Evolutionary conservation across 2,113 vertebrate genomes (phyloP).

Genomic region (Todiramphus saurophagus): DNA sequence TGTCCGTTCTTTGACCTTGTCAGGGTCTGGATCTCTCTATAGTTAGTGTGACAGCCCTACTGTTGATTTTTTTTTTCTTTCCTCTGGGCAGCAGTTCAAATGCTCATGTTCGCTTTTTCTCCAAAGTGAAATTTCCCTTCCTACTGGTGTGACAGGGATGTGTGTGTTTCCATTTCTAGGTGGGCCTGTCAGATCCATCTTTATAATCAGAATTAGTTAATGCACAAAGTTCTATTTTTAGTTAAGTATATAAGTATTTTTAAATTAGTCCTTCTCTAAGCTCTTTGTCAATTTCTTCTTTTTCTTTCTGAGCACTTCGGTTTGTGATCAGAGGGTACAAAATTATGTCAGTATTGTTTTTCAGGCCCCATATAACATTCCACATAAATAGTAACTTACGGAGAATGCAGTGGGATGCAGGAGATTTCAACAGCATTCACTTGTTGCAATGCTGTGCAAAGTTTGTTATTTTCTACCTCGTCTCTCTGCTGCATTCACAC

Average conservation of each 20-base stretch:
- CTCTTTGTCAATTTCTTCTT: not conserved
- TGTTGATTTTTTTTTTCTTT: not conserved
- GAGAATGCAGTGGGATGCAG: not conserved
- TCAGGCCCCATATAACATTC: not conserved
- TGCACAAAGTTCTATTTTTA: not conserved
- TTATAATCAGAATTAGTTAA: not conserved
- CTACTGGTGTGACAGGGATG: not conserved
- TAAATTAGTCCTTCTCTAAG: not conserved
- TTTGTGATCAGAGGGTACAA: not conserved
- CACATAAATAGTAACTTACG: not conserved
- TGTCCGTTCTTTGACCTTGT: not conserved
- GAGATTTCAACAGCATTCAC: not conserved
- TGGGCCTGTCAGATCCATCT: not conserved
- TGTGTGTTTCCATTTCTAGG: not conserved
- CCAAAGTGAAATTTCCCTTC: not conserved
- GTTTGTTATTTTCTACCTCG: not conserved
- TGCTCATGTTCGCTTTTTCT: not conserved
- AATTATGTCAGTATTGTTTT: not conserved
- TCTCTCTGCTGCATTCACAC: not conserved
- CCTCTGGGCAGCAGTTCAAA: not conserved
- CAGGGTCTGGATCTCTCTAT: not conserved
- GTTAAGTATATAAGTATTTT: not conserved
- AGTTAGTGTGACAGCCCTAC: not conserved
- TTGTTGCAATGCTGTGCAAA: not conserved
- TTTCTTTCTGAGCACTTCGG: not conserved